Evolutionary conservation across 2,113 vertebrate genomes (phyloP).

Genomic region (Ochotona curzoniae): DNA sequence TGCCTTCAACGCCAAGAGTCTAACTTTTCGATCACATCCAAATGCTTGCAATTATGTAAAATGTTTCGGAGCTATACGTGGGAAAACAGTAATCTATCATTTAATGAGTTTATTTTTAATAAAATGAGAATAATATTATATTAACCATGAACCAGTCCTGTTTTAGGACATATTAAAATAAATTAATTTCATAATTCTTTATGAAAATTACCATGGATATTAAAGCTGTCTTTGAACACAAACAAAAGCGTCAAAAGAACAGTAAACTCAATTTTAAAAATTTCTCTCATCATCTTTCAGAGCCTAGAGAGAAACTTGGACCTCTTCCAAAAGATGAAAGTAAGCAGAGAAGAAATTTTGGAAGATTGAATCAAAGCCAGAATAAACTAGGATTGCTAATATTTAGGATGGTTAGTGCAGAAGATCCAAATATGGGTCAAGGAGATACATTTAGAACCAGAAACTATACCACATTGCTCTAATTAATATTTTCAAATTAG

Average conservation of each 20-base stretch:
- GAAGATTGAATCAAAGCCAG: slow-evolving; percentile 68
- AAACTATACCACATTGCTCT: slow-evolving; percentile 67
- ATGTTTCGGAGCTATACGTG: background rate
- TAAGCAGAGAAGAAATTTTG: slow-evolving; percentile 70
- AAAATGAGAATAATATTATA: slow-evolving; percentile 37
- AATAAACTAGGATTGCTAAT: slow-evolving; percentile 71
- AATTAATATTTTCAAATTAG: slow-evolving; percentile 64
- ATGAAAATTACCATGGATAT: slow-evolving; percentile 67
- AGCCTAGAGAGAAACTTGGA: slow-evolving; percentile 69
- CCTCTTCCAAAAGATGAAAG: slow-evolving; percentile 66
- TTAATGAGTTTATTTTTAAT: slow-evolving; percentile 59
- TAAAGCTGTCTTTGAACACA: slow-evolving; percentile 68
- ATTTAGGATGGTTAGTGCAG: slow-evolving; percentile 59
- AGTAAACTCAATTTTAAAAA: slow-evolving; percentile 64
- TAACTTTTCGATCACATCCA: background rate
- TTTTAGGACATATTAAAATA: slow-evolving; percentile 66
- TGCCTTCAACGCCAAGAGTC: background rate
- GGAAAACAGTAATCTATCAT: slow-evolving; percentile 29
- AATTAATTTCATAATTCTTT: slow-evolving; percentile 72
- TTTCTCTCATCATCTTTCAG: slow-evolving; percentile 76
- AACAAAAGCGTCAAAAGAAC: slow-evolving; percentile 69
- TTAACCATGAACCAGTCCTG: slow-evolving; percentile 29
- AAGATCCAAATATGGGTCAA: slow-evolving; percentile 45
- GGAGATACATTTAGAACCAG: slow-evolving; percentile 59
- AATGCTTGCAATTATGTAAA: slow-evolving; percentile 2